Evolutionary conservation across 2,888 invertebrate genomes (phyloP).

Genomic region (Bimastos eiseni): DNA sequence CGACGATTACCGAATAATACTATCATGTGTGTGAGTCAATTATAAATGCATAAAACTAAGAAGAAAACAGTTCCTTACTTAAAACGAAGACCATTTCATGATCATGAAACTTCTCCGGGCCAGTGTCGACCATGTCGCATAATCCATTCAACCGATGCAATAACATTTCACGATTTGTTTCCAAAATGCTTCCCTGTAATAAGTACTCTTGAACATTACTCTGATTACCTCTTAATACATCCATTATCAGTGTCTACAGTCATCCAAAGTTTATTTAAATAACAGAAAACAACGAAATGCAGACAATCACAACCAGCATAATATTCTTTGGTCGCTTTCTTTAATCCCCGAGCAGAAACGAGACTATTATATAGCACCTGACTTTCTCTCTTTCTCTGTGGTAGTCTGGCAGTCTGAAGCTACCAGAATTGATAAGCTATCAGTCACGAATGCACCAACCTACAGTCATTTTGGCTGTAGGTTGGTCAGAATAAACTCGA

Average conservation of each 20-base stretch:
- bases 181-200: conserved; percentile 87
- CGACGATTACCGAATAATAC: no score
- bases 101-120: conserved; percentile 88
- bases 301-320: neutral
- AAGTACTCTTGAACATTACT: conserved; percentile 79
- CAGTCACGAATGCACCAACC: no score
- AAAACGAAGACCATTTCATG: conserved; percentile 76
- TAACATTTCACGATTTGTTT: conserved; percentile 85
- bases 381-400: no score
- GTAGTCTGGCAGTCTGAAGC: neutral
- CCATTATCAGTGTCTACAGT: conserved; percentile 17
- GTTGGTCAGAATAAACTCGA: no score
- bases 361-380: neutral
- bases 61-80: conserved; percentile 51
- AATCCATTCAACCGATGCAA: conserved; percentile 85
- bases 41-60: neutral
- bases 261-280: neutral
- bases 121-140: conserved; percentile 78
- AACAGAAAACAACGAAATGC: neutral
- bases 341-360: neutral
- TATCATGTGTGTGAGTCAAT: no score
- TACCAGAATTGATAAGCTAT: no score
- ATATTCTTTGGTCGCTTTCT: neutral
- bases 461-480: no score
- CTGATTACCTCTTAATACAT: neutral